Evolutionary conservation across 2,113 vertebrate genomes (phyloP), one percentile per base, ranked within the genome.

Genomic region (Apteryx owenii): DNA sequence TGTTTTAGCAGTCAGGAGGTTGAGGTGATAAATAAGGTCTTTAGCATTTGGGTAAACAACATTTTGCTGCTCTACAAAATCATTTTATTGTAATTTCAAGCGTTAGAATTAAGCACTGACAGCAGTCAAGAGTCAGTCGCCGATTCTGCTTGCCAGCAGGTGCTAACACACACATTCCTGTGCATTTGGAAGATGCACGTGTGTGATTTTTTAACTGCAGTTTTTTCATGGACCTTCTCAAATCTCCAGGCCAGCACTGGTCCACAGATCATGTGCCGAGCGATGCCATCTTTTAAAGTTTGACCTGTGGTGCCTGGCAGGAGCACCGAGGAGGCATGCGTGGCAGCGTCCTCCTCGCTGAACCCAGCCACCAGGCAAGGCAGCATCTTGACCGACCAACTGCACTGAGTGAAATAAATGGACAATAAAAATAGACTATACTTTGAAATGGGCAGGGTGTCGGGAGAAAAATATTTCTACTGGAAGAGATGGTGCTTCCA

Each of bases 191-290:
- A 31, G 29, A 58, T 8, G 7, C 17, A 29, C 15, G 14, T 17
- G 56, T 31, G 56, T 31, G 9, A 6, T 60, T 60, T 46, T 58
- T 60, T 28, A 33, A 28, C 5, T 60, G 80, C 46, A 2, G 26
- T 25, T 77, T 44, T 16, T 19, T 71, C 13, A 0, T 0, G 7
- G 31, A 20, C 44, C 22, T 20, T 26, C 54, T 15, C 3, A 0
- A 15, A 2, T 2, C 33, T 38, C 10, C 50, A 20, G 78, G 19
- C 50, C 7, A 7, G 1, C 1, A 0, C 19, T 2, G 61, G 12
- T 3, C 31, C 88, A 31, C 53, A 28, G 72, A 11, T 26, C 26
- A 0, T 2, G 0, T 25, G 44, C 15, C 0, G 11, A 9, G 61
- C 0, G 8, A 15, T 28, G 48, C 50, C 2, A 1, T 15, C 25